Evolutionary conservation across 1,140 invertebrate species (phyloP).

Genomic region (Drosophila leontia): DNA sequence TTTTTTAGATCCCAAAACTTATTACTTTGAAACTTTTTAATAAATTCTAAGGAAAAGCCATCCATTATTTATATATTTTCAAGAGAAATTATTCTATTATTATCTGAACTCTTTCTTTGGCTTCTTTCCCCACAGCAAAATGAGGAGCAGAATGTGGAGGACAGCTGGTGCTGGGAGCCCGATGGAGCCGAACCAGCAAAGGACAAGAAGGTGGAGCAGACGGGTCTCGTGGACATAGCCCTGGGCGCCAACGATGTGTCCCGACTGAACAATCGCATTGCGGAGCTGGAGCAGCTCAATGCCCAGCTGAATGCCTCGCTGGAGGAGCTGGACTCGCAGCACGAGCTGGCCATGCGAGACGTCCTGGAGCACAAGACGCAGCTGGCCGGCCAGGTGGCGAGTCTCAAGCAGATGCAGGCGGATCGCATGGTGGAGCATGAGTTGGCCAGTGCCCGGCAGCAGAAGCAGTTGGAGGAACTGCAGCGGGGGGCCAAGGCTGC

Average conservation of each 20-base stretch:
- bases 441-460: conserved; percentile 54
- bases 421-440: conserved; percentile 72
- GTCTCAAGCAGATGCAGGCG: conserved; percentile 57
- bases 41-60: background rate
- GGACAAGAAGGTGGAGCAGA: conserved; percentile 16
- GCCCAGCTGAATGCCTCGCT: conserved; percentile 86
- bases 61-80: background rate
- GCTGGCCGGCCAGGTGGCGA: conserved; percentile 86
- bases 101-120: background rate
- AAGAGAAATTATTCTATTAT: too few species aligned
- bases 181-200: conserved; percentile 44
- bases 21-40: background rate
- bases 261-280: conserved; percentile 79
- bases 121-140: conserved; percentile 26
- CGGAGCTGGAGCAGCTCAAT: conserved; percentile 81
- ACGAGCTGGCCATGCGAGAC: conserved; percentile 89
- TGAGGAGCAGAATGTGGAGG: conserved; percentile 82
- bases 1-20: too few species aligned
- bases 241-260: conserved; percentile 76
- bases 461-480: conserved; percentile 49
- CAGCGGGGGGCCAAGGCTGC: background rate
- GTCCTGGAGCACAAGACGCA: conserved; percentile 88
- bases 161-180: conserved; percentile 87
- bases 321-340: conserved; percentile 90
- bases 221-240: conserved; percentile 57